These are phyloP conservation scores for Sebastolobus altivelis DNA, from an alignment of 2,797 vertebrate genomes.

Conservation along the genomic window DNA sequence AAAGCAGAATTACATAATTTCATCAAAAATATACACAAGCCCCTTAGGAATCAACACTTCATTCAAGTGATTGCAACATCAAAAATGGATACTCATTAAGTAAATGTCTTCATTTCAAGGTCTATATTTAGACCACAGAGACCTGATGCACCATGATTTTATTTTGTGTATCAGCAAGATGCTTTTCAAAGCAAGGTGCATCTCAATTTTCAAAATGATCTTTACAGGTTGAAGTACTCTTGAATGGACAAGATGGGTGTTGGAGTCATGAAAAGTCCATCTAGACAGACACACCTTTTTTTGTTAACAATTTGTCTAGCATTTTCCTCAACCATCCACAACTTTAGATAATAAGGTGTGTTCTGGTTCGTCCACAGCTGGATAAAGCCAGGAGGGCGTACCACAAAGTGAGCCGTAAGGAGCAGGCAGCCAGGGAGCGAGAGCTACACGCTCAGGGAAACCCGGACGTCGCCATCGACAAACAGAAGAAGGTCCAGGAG, in stretches of 20 bases:
- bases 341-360: background rate
- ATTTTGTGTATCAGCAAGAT: background rate
- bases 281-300: background rate
- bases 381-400: slow-evolving; percentile 86
- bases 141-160: slow-evolving; percentile 9
- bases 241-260: background rate
- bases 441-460: slow-evolving; percentile 85
- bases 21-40: slow-evolving; percentile 10
- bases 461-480: slow-evolving; percentile 86
- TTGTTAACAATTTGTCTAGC: background rate
- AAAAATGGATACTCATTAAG: slow-evolving; percentile 32
- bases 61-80: slow-evolving; percentile 18
- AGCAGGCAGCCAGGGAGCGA: slow-evolving; percentile 81
- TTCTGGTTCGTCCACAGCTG: slow-evolving; percentile 73
- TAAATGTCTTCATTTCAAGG: slow-evolving; percentile 38
- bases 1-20: slow-evolving; percentile 11
- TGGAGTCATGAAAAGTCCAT: background rate
- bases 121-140: slow-evolving; percentile 33
- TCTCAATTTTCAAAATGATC: background rate
- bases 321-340: background rate
- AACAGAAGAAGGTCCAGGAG: slow-evolving; percentile 88
- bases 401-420: slow-evolving; percentile 88
- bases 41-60: slow-evolving; percentile 25
- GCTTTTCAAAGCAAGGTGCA: slow-evolving; percentile 19
- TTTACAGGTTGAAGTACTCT: background rate